These are phyloP conservation scores for Ovibos moschatus DNA, from an alignment of 2,113 vertebrate species.

Conservation along the genomic window DNA sequence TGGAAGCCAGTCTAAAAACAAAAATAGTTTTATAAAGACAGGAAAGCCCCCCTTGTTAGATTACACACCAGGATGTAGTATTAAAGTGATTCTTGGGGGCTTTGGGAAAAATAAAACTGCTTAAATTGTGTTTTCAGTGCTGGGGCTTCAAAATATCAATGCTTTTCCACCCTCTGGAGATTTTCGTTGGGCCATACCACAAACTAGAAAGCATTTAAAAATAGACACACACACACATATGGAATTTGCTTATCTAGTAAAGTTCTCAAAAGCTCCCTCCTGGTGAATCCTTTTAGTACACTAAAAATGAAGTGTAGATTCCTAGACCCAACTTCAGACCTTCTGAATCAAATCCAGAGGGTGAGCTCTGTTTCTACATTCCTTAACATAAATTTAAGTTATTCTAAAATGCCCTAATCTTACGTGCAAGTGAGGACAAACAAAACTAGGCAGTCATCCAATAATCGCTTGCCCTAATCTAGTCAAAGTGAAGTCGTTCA, in stretches of 20 bases:
- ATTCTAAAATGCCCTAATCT: slow-evolving; percentile 10
- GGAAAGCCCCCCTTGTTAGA: neutral
- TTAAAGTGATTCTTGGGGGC: neutral
- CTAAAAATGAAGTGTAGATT: neutral
- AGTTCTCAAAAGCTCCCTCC: neutral
- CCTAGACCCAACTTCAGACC: neutral
- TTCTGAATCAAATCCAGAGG: neutral
- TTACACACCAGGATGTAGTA: neutral
- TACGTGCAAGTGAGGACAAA: neutral
- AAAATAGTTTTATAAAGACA: slow-evolving; percentile 15
- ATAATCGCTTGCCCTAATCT: slow-evolving; percentile 16
- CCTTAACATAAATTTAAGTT: slow-evolving; percentile 28
- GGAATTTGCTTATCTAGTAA: neutral
- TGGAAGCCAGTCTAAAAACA: slow-evolving; percentile 22
- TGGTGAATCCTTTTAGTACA: neutral
- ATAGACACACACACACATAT: neutral
- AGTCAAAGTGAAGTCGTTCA: neutral
- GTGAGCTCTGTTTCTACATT: neutral
- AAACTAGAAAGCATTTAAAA: neutral
- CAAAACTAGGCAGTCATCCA: neutral
- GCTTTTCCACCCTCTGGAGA: neutral
- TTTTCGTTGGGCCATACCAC: neutral
- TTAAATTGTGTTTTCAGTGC: slow-evolving; percentile 21
- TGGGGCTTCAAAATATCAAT: neutral
- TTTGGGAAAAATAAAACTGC: neutral